Evolutionary conservation across 2,113 vertebrate species (phyloP), one percentile per base, ranked within the genome.

Genomic region (Lepus europaeus): DNA sequence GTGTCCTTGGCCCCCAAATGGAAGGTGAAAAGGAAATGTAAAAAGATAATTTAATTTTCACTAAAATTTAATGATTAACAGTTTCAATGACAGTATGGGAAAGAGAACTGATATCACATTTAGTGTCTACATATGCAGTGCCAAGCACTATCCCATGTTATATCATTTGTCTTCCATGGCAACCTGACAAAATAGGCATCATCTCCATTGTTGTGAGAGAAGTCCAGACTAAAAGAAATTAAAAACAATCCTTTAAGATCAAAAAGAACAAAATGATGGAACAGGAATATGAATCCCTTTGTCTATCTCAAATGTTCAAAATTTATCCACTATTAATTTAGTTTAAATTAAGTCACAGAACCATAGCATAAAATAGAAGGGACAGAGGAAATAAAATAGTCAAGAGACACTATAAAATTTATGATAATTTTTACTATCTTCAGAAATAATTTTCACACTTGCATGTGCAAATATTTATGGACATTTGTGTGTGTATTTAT

Each of bases 31-130:
- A 85, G 20, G 10, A 88, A 93, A 79, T 87, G 63, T 59, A 76
- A 82, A 79, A 29, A 74, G 63, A 63, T 66, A 87, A 90, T 82
- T 95, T 90, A 29, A 88, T 56, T 81, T 96, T 72, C 49, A 82
- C 3, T 90, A 88, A 93, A 94, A 76, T 70, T 73, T 45, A 85
- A 16, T 78, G 4, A 25, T 63, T 85, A 89, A 80, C 64, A 77
- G 31, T 49, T 91, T 8, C 31, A 79, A 0, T 66, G 77, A 56
- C 12, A 87, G 39, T 22, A 33, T 25, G 22, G 29, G 73, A 53
- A 81, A 49, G 4, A 81, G 61, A 94, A 89, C 92, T n/a, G 12
- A 77, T 33, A 93, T 56, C 17, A 79, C 5, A 78, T 64, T 91
- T 77, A 72, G 4, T 66, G 29, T 73, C 9, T 27, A 63, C 72